These are phyloP conservation scores for Catostomus latipinnis DNA, from an alignment of 2,797 vertebrate species.

Conservation along the genomic window DNA sequence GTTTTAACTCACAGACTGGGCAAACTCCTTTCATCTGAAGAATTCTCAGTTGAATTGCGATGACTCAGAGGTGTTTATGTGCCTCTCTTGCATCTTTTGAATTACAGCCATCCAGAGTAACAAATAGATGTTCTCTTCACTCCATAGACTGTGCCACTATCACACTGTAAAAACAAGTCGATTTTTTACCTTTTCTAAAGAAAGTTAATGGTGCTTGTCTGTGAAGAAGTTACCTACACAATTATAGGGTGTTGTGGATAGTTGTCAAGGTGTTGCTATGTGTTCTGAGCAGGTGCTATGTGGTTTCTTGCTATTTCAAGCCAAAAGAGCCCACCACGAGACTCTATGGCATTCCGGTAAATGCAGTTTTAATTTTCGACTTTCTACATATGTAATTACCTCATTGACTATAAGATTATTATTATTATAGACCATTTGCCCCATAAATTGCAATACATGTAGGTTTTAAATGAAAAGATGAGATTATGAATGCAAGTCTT, in stretches of 20 bases:
- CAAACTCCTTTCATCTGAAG: constrained; percentile 29
- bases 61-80: constrained; percentile 35
- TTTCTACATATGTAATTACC: no score
- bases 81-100: constrained; percentile 27
- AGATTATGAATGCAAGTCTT: constrained; percentile 31
- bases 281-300: no score
- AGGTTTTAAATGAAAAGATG: constrained; percentile 13
- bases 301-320: no score
- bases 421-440: neutral
- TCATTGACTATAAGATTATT: neutral
- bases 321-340: no score
- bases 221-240: no score
- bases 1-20: constrained; percentile 7
- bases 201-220: no score
- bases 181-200: no score
- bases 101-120: constrained; percentile 33
- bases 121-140: constrained; percentile 10
- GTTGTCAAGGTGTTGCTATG: no score
- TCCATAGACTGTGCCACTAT: constrained; percentile 7
- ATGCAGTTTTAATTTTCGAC: no score
- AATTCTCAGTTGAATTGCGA: neutral
- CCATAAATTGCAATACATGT: neutral
- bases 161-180: neutral
- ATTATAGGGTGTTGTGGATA: no score
- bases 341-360: no score